phyloP scores from a whole-genome alignment of 2,113 vertebrate genomes.

The Zosterops pallidus region DNA sequence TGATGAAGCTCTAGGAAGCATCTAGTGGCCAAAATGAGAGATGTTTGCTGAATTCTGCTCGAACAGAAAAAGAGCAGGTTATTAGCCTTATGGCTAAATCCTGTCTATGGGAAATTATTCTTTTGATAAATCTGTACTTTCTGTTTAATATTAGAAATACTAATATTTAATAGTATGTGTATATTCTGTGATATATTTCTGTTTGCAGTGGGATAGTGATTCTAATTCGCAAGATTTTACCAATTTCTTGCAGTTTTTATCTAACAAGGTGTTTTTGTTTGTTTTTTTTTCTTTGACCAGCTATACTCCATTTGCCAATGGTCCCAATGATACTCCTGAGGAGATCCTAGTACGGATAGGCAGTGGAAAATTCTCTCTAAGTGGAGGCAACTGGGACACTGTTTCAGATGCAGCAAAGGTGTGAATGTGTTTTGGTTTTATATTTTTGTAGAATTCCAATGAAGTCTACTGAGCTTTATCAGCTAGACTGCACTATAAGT shows the following conservation, averaged over 20 bases:
- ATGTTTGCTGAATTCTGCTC: not conserved
- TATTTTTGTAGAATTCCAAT: not conserved
- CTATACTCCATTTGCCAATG: conserved; percentile 95
- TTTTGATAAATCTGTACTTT: not conserved
- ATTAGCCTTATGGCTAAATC: not conserved
- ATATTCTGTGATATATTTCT: not conserved
- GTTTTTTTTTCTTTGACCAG: conserved; percentile 65
- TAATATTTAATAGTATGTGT: not conserved
- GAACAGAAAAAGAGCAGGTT: not conserved
- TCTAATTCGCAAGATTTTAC: not conserved
- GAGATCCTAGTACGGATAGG: conserved; percentile 94
- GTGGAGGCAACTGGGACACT: conserved; percentile 94
- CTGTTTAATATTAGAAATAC: not conserved
- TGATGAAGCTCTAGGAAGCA: not conserved
- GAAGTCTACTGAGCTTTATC: not conserved
- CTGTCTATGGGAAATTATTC: not conserved
- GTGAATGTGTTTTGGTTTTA: conserved; percentile 25
- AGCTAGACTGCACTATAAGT: not conserved
- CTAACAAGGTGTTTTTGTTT: not conserved
- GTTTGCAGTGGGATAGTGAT: not conserved
- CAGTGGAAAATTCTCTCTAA: conserved; percentile 94
- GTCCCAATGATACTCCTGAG: conserved; percentile 95
- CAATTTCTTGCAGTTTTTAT: not conserved
- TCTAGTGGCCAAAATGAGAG: not conserved
- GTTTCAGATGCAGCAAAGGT: conserved; percentile 97